Conservation (phyloP, 2,113 vertebrate species). For the Eubucco bourcierii region DNA sequence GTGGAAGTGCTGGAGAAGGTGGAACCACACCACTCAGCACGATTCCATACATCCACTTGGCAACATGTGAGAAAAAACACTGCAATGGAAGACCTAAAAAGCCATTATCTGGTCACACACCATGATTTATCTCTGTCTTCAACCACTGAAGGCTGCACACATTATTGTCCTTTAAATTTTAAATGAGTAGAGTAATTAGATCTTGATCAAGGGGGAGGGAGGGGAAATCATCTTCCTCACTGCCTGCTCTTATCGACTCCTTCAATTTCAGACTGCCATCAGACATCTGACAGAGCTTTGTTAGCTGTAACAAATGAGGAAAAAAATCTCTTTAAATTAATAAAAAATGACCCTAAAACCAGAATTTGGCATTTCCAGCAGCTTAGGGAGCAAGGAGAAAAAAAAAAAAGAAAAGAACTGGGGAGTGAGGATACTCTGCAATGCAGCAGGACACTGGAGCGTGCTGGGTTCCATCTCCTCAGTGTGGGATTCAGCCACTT, state of each 20-base stretch:
- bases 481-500: neutral
- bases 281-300: neutral
- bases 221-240: neutral
- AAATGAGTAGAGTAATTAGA: neutral
- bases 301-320: neutral
- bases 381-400: neutral
- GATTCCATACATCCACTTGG: neutral
- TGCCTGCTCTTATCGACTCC: neutral
- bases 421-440: neutral
- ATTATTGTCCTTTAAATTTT: neutral
- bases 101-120: neutral
- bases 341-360: neutral
- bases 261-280: neutral
- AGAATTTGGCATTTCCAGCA: neutral
- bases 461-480: neutral
- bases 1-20: accelerated
- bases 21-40: accelerated
- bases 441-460: neutral
- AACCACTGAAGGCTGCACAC: neutral
- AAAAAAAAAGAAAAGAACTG: accelerated
- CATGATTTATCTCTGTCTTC: neutral
- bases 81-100: neutral
- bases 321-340: neutral
- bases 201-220: neutral
- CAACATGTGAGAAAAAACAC: neutral